A percentile compares a stretch with the other conserved stretches of the same genome.
phyloP scores from a whole-genome alignment of 2,797 vertebrate species.

The Hemibagrus guttatus region DNA sequence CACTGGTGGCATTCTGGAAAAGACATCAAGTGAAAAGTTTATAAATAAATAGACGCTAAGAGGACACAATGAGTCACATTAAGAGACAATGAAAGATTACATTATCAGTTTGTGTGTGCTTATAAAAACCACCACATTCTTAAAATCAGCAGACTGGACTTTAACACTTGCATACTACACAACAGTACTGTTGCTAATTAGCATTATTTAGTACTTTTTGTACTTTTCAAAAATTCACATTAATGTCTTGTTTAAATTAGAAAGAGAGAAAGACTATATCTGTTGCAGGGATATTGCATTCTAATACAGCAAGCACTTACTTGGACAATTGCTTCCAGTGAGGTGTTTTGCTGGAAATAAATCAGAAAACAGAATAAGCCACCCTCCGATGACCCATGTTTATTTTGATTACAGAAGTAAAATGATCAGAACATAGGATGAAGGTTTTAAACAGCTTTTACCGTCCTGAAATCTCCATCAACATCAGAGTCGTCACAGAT shows the following conservation, averaged over 20 bases:
- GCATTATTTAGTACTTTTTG: not conserved
- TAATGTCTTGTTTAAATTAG: not conserved
- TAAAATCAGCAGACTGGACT: not conserved
- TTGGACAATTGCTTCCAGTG: slow-evolving; percentile 98
- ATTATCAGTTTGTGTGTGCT: too few species aligned
- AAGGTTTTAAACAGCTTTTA: slow-evolving; percentile 62
- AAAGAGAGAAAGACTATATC: not conserved
- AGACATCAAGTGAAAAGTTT: slow-evolving; percentile 1
- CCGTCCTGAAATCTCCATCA: slow-evolving; percentile 95
- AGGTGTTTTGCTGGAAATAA: slow-evolving; percentile 91
- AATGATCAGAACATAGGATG: not conserved
- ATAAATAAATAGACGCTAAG: not conserved
- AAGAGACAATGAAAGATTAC: not conserved
- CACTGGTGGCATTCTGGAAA: slow-evolving; percentile 95
- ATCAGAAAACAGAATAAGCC: not conserved
- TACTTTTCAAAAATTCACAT: not conserved
- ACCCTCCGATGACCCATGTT: not conserved
- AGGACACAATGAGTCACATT: not conserved
- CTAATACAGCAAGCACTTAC: slow-evolving; percentile 75
- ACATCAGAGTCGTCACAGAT: slow-evolving; percentile 95
- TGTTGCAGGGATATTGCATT: not conserved
- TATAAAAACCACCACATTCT: too few species aligned
- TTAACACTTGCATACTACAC: not conserved
- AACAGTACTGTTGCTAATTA: not conserved
- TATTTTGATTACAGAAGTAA: too few species aligned